Evolutionary conservation across 2,113 vertebrate genomes (phyloP).

Genomic region (Cyprinodon tularosa): DNA sequence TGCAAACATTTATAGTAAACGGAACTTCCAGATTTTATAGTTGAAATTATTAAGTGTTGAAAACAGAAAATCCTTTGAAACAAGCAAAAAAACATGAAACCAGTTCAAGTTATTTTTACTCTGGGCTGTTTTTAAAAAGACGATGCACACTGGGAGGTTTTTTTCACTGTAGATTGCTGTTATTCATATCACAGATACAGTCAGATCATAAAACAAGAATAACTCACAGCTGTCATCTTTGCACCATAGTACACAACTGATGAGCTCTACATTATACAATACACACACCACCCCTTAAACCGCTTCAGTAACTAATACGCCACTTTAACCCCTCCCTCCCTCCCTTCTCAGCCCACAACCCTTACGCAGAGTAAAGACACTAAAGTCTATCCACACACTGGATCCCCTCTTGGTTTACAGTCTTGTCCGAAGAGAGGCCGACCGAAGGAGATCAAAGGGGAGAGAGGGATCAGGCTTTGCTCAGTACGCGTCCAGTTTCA

Average conservation of each 20-base stretch:
- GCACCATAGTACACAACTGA: constrained; percentile 80
- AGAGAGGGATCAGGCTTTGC: constrained; percentile 60
- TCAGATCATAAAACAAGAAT: constrained; percentile 84
- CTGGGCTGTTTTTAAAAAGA: constrained; percentile 9
- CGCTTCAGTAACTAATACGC: constrained; percentile 77
- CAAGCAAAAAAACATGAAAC: neutral
- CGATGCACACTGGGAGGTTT: constrained; percentile 51
- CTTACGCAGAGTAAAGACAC: constrained; percentile 66
- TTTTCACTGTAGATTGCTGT: constrained; percentile 80
- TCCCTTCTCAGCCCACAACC: constrained; percentile 19
- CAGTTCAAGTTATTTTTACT: neutral
- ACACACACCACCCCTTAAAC: constrained; percentile 75
- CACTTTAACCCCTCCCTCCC: constrained; percentile 46
- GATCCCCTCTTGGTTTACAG: constrained; percentile 66
- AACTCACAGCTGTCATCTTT: constrained; percentile 73
- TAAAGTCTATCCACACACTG: constrained; percentile 72
- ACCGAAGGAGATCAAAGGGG: constrained; percentile 26
- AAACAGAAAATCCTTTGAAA: too few species aligned
- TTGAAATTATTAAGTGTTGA: neutral
- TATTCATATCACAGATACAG: constrained; percentile 84
- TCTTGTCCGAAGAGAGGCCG: constrained; percentile 41
- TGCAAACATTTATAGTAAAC: neutral
- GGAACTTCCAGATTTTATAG: neutral
- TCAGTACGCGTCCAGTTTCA: constrained; percentile 70
- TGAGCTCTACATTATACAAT: constrained; percentile 83